These are phyloP conservation scores for Sarcophaga carnaria DNA, from an alignment of 2,888 invertebrate genomes.

Conservation along the genomic window DNA sequence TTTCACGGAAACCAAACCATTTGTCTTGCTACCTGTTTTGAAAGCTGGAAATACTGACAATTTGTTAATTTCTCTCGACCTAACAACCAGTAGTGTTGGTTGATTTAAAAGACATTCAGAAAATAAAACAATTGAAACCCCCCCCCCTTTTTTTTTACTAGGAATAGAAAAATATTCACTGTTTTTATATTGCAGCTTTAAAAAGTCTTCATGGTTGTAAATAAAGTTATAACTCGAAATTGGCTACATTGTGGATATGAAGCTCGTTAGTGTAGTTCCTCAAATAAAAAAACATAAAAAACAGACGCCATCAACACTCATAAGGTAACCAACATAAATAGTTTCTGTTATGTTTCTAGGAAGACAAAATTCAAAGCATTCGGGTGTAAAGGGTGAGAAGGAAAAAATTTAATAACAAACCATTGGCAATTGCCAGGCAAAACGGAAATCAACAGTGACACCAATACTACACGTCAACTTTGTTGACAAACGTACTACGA, in stretches of 20 bases:
- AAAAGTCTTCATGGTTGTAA: too few relatives aligned
- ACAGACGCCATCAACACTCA: neutral
- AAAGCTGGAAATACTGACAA: neutral
- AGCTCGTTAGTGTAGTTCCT: constrained; percentile 16
- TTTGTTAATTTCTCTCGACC: neutral
- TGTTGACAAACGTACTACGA: constrained; percentile 26
- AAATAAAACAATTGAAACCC: neutral
- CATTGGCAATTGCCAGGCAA: constrained; percentile 28
- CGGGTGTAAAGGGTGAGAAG: neutral
- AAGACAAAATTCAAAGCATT: too few relatives aligned
- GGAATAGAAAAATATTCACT: neutral
- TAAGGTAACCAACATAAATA: too few relatives aligned
- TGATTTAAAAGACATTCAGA: neutral
- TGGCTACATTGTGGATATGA: neutral
- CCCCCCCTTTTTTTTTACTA: neutral
- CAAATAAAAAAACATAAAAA: constrained; percentile 1
- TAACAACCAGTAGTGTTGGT: neutral
- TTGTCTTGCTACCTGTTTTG: constrained; percentile 40
- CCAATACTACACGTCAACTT: constrained; percentile 44
- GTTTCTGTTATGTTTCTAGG: too few relatives aligned
- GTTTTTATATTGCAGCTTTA: neutral
- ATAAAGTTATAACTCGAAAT: neutral
- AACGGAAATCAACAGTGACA: constrained; percentile 61
- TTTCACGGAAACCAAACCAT: constrained; percentile 46
- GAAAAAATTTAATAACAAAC: neutral